Evolutionary conservation across 2,797 vertebrate species (phyloP).

Genomic region (Gymnocypris eckloni): DNA sequence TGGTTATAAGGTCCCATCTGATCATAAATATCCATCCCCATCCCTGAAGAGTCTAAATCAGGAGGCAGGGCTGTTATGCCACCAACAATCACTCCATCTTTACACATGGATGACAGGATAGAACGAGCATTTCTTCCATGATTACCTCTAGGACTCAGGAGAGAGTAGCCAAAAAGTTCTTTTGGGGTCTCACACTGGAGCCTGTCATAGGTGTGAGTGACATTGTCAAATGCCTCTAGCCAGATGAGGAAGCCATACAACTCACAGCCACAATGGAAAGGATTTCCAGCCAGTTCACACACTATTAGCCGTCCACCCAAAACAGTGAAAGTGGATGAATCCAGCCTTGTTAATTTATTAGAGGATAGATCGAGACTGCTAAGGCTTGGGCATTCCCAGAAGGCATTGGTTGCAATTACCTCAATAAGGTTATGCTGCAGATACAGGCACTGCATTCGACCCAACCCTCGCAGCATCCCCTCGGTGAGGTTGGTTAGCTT

Average conservation of each 20-base stretch:
- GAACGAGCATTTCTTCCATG: conserved; percentile 91
- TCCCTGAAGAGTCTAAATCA: conserved; percentile 90
- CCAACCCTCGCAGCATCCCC: conserved; percentile 73
- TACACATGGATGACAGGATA: conserved; percentile 90
- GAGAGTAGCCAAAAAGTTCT: conserved; percentile 90
- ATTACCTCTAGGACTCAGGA: conserved; percentile 88
- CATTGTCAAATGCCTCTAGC: conserved; percentile 96
- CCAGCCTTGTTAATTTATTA: conserved; percentile 92
- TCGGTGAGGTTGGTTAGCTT: conserved; percentile 95
- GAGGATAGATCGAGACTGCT: conserved; percentile 98
- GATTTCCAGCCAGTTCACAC: conserved; percentile 96
- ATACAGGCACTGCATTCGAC: conserved; percentile 94
- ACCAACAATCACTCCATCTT: conserved; percentile 88
- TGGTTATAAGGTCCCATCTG: conserved; percentile 79
- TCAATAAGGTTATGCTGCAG: conserved; percentile 98
- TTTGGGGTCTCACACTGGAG: conserved; percentile 95
- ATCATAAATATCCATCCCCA: conserved; percentile 81
- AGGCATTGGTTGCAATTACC: conserved; percentile 91
- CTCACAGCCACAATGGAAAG: conserved; percentile 96
- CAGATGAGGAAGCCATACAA: conserved; percentile 93
- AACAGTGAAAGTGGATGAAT: conserved; percentile 90
- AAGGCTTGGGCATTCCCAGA: conserved; percentile 94
- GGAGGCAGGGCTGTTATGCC: conserved; percentile 87
- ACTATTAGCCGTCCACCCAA: conserved; percentile 88
- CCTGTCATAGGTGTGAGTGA: conserved; percentile 96